Base-by-base conservation (phyloP, 2,888 invertebrate genomes). In the Diadromus collaris region DNA sequence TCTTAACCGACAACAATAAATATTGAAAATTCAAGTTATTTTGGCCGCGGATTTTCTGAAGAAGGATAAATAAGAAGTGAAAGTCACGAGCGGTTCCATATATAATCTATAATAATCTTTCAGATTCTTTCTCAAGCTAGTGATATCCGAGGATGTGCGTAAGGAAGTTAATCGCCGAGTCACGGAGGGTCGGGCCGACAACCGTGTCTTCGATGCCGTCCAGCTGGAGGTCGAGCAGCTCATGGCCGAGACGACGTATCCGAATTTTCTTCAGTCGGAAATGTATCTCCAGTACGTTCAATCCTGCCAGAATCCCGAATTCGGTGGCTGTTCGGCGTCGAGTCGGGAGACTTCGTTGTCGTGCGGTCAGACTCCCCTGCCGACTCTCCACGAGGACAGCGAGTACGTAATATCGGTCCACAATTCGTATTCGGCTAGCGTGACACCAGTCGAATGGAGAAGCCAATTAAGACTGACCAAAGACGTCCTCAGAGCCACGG, bases 261-360 rank as follows among this genome's bases (percentile, higher is more conserved):
- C 96, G 76, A 95, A 97, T 91, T 99, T 99, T 92, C 94, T 99
- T 83, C 95, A 95, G 86, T 98, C 98, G 86, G 98, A 98, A 88
- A 94, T 96, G 91, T 98, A 98, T 93, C 95, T 98, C 88, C 94
- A 95, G 89, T 95, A 96, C 92, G 95, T 96, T 92, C 94, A 95
- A 92, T 92, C 95, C 92, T 92, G 94, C 93, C 92, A 94, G 92
- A 84, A 91, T 86, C 86, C 88, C 24, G 89, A 86, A 77, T 87
- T 87, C 65, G 89, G 86, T 64, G 90, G 88, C 65, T 88, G 88
- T 78, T 90, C 90, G 70, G 86, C 88, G 58, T 88, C 90, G 68
- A 89, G 89, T 76, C 87, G 88, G 54, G 90, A 91, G 82, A 85
- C 89, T 82, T 90, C 92, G 73, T 88, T 92, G 79, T 92, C 93